These are phyloP conservation scores for Apamea sordens DNA, from an alignment of 2,888 invertebrate genomes.

Conservation along the genomic window DNA sequence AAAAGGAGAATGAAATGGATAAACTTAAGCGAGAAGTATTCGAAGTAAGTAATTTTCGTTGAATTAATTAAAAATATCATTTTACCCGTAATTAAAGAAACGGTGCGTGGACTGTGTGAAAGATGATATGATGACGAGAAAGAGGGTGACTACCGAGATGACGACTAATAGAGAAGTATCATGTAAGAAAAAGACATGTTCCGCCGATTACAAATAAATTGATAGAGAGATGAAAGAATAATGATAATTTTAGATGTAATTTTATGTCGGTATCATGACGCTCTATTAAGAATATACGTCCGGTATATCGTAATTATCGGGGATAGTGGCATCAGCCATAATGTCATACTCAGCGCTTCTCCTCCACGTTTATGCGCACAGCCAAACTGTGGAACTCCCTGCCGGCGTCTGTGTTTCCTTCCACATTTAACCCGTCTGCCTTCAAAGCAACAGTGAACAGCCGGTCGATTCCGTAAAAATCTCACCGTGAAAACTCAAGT, in stretches of 20 bases:
- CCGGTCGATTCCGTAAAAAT: too few species aligned
- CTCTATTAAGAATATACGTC: neutral
- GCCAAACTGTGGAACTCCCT: too few species aligned
- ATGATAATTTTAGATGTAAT: neutral
- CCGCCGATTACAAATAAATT: neutral
- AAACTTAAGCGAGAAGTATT: slow-evolving; percentile 81
- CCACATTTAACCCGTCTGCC: too few species aligned
- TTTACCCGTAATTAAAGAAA: neutral
- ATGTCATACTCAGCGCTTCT: too few species aligned
- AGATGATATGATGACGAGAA: neutral
- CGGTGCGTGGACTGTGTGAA: neutral
- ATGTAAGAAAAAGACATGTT: neutral
- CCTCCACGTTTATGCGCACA: too few species aligned
- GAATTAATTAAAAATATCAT: neutral
- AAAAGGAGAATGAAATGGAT: slow-evolving; percentile 88
- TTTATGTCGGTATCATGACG: neutral
- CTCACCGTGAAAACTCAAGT: too few species aligned
- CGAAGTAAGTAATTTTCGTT: slow-evolving; percentile 69
- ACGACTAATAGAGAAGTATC: neutral
- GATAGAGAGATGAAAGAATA: accelerated
- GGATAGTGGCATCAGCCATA: neutral
- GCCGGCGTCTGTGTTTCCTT: too few species aligned
- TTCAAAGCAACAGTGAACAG: too few species aligned
- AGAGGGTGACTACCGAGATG: neutral
- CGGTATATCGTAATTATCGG: neutral